Conservation (phyloP, 2,113 vertebrate genomes). For the Petrocephalus microphthalmus region DNA sequence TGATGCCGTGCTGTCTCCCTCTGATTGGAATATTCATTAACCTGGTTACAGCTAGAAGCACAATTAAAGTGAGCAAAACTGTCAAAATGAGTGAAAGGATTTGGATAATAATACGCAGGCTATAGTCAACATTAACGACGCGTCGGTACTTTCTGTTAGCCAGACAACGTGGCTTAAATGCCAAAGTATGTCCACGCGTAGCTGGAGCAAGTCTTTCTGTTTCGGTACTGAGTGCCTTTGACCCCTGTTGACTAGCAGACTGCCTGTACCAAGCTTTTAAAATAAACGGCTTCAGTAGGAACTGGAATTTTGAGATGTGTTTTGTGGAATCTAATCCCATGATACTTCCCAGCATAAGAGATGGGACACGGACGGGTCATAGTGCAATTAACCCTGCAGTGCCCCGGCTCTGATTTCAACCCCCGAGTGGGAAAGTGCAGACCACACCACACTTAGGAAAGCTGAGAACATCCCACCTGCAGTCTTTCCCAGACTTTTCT, state of each 20-base stretch:
- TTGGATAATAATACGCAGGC: not conserved
- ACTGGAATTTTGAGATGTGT: slow-evolving; percentile 55
- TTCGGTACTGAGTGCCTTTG: slow-evolving; percentile 45
- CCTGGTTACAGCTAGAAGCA: not conserved
- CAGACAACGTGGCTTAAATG: slow-evolving; percentile 1
- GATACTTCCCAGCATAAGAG: slow-evolving; percentile 36
- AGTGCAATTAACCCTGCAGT: slow-evolving; percentile 28
- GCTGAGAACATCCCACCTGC: slow-evolving; percentile 45
- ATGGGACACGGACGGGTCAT: slow-evolving; percentile 32
- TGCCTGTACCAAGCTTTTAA: slow-evolving; percentile 56
- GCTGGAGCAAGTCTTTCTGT: slow-evolving; percentile 51
- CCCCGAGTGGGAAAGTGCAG: slow-evolving; percentile 13
- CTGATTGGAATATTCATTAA: not conserved
- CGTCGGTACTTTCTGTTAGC: not conserved
- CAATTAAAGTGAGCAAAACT: not conserved
- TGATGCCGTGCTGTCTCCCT: not conserved
- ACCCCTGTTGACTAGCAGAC: slow-evolving; percentile 56
- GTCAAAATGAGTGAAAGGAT: not conserved
- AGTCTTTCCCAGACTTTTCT: slow-evolving; percentile 46
- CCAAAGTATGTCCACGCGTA: slow-evolving; percentile 34
- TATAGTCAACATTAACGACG: not conserved
- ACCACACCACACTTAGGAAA: slow-evolving; percentile 26
- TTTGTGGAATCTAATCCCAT: slow-evolving; percentile 48
- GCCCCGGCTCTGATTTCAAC: not conserved
- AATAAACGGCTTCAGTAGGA: slow-evolving; percentile 56